Evolutionary conservation across 2,113 vertebrate genomes (phyloP), one percentile per base, ranked within the genome.

Genomic region (Cochlearius cochlearius): DNA sequence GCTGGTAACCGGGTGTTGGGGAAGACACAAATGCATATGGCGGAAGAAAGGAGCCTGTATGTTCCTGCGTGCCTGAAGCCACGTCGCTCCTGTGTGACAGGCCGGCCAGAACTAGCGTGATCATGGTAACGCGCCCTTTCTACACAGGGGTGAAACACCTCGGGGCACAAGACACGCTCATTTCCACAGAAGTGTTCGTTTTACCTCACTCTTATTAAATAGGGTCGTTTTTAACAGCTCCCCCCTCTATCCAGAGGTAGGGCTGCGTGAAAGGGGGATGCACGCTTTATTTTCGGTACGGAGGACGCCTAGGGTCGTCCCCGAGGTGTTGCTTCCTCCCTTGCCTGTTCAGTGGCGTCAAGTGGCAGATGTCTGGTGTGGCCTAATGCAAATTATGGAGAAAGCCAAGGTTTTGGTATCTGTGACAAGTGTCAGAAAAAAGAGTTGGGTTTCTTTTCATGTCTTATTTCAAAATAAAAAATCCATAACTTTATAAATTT

Each of bases 261-360:
- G 34, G 15, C 41, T 50, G 27, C 25, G 39, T 30, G 12, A 15
- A 52, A 49, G 25, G 20, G n/a, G 19, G 15, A 14, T 14, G 26
- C 12, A 15, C 0, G 0, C n/a, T 43, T 47, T 25, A 2, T 13
- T 56, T 77, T 81, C 0, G 0, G 9, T 52, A 2, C 2, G 30
- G 41, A 77, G 34, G 36, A 73, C 27, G 15, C 19, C 9, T 27
- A 2, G 30, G 7, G 27, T 66, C 25, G 34, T 27, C 36, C 7
- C 21, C 27, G 34, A 58, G 63, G 10, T 23, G 15, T 53, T 72
- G 27, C 52, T 30, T 56, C n/a, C 52, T 38, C 11, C 20, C 18
- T 30, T 29, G 26, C 19, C 21, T 63, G 1, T 34, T 68, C 53
- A 25, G 21, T 41, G 49, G 49, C 26, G 34, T 38, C 34, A 63